Evolutionary conservation across 1,140 invertebrate species (phyloP).

Genomic region (Helicoverpa zea): DNA sequence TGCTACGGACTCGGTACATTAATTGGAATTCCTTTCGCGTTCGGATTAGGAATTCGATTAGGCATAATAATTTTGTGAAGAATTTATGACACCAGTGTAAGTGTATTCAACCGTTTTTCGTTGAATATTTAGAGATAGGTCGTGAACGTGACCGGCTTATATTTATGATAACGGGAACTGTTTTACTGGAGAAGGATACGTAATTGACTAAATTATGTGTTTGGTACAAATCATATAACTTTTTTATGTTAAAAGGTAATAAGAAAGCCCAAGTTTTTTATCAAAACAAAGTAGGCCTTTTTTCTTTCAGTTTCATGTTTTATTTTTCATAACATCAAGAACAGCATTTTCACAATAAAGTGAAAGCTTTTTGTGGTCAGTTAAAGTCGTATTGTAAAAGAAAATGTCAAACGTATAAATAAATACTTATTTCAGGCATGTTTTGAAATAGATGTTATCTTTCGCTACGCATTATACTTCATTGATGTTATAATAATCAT

Average conservation of each 20-base stretch:
- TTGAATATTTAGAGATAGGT: slow-evolving; percentile 32
- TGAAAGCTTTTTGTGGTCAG: too few species aligned
- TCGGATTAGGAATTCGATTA: slow-evolving; percentile 13
- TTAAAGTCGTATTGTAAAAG: too few species aligned
- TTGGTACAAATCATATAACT: background rate
- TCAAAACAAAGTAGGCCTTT: too few species aligned
- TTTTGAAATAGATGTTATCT: slow-evolving; percentile 1
- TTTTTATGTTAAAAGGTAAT: too few species aligned
- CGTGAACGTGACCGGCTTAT: background rate
- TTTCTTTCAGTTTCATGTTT: too few species aligned
- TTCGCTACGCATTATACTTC: background rate
- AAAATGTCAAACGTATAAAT: too few species aligned
- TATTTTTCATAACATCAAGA: too few species aligned
- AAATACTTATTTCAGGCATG: too few species aligned
- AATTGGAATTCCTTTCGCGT: slow-evolving; percentile 24
- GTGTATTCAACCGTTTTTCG: background rate
- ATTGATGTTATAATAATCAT: slow-evolving; percentile 31
- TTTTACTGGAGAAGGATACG: background rate
- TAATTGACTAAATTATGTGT: background rate
- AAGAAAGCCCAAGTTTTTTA: too few species aligned
- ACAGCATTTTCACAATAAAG: too few species aligned
- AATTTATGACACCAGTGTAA: slow-evolving; percentile 20
- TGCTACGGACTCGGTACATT: background rate
- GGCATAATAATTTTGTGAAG: slow-evolving; percentile 5
- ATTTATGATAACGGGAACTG: slow-evolving; percentile 7